Conservation (phyloP, 2,113 vertebrate genomes). For the Sceloporus tristichus region DNA sequence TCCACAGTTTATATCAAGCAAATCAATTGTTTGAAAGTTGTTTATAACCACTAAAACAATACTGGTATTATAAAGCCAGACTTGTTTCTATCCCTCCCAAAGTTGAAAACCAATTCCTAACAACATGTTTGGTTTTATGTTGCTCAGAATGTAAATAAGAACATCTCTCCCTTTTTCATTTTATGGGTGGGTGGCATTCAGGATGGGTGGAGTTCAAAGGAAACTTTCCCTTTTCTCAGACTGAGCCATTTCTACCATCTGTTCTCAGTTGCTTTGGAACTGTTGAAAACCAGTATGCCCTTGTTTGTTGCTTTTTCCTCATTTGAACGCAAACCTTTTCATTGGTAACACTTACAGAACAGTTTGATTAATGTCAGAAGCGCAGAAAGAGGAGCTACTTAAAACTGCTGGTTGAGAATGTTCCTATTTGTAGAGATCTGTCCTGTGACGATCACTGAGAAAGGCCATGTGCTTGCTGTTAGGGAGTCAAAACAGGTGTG, state of each 20-base stretch:
- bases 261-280: conserved; percentile 32
- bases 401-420: conserved; percentile 29
- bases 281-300: conserved; percentile 45
- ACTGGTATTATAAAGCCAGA: neutral
- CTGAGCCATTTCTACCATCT: conserved; percentile 49
- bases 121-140: neutral
- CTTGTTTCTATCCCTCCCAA: conserved; percentile 1
- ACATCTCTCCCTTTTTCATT: conserved; percentile 11
- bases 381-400: conserved; percentile 37
- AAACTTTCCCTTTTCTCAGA: conserved; percentile 47
- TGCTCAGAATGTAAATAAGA: conserved; percentile 18
- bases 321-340: conserved; percentile 26
- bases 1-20: neutral
- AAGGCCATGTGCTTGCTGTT: conserved; percentile 64
- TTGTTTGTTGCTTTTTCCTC: conserved; percentile 39
- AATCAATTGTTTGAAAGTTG: neutral
- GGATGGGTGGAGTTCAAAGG: conserved; percentile 61
- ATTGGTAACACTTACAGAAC: conserved; percentile 61
- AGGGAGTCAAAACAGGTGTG: conserved; percentile 69
- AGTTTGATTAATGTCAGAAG: conserved; percentile 58
- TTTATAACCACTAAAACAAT: neutral
- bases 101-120: conserved; percentile 8
- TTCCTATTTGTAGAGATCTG: conserved; percentile 37
- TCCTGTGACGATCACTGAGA: conserved; percentile 60
- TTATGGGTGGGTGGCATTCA: conserved; percentile 8